Evolutionary conservation across 2,888 invertebrate species (phyloP), one percentile per base, ranked within the genome.

Genomic region (Hylaea fasciaria): DNA sequence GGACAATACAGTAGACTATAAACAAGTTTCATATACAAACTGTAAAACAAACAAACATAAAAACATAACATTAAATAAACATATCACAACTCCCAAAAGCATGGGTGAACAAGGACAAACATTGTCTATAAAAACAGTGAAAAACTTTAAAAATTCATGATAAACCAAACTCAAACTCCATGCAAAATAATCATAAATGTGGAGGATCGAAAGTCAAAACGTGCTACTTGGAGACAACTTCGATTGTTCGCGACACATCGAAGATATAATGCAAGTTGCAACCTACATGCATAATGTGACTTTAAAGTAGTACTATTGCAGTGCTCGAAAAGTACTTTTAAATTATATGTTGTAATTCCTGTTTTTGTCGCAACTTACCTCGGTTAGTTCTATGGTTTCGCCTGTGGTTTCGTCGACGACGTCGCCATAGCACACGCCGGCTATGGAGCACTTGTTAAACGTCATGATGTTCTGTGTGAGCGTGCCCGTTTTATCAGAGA

Each of bases 391-490:
- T 66, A 98, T 92, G 55, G 96, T 93, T 88, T 98, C 97, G 41
- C 98, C 98, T 48, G 97, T 97, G 74, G 94, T 93, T 69, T 96
- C 95, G 88, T 98, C 98, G 60, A 97, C 93, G 58, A 97, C 93
- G 86, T 99, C 98, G 16, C 99, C 99, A 87, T 98, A 99, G 58
- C 96, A 94, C 71, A 95, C 94, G 7, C 98, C 98, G 70, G 96
- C 96, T 72, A 99, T 98, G 66, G 99, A 98, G 87, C 99, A 99
- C 92, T 99, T 99, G 91, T 99, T 99, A 90, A 99, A 99, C 57
- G 98, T 98, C 99, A 99, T 99, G 74, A 99, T 98, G 88, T 99
- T 99, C 94, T 99, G 98, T 29, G 99, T 99, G 59, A 99, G 93
- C 12, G 99, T 99, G 76, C 99, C 99, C 65, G 99, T 99, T 93